Percentiles rank a stretch among this genome's conserved stretches.
phyloP scores from a whole-genome alignment of 2,797 vertebrate genomes.

The Coreius guichenoti region DNA sequence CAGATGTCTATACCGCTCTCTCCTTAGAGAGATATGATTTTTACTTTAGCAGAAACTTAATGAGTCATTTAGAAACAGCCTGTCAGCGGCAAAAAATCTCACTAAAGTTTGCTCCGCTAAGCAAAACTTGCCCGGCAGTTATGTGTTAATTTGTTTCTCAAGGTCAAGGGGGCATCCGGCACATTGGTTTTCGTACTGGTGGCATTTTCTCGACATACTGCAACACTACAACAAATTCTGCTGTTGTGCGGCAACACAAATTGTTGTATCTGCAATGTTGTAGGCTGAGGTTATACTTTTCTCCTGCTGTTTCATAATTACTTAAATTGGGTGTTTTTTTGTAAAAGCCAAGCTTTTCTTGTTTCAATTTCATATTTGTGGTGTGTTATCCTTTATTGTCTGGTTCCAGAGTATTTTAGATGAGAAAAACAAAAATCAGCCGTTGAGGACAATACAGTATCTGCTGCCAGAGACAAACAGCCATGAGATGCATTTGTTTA shows the following conservation, averaged over 20 bases:
- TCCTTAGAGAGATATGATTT: constrained; percentile 32
- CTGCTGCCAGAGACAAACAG: constrained; percentile 36
- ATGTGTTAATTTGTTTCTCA: constrained; percentile 46
- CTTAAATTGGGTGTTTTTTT: constrained; percentile 11
- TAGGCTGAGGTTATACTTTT: constrained; percentile 34
- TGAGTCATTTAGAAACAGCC: constrained; percentile 48
- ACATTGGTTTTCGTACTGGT: constrained; percentile 39
- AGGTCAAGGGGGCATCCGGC: constrained; percentile 40
- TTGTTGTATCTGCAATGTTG: constrained; percentile 36
- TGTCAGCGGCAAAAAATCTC: constrained; percentile 38
- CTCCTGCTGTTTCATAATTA: constrained; percentile 34
- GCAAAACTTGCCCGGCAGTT: constrained; percentile 51
- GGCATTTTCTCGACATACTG: constrained; percentile 37
- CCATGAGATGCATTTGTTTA: constrained; percentile 8
- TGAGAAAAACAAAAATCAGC: neutral
- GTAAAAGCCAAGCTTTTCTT: constrained; percentile 4
- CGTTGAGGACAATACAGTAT: constrained; percentile 1
- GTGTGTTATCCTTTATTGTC: constrained; percentile 15
- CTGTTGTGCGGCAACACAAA: constrained; percentile 44
- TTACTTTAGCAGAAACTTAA: constrained; percentile 41
- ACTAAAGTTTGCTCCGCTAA: constrained; percentile 31
- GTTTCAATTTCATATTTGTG: constrained; percentile 15
- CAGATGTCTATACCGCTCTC: constrained; percentile 21
- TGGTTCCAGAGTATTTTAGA: constrained; percentile 4
- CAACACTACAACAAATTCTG: constrained; percentile 31